Evolutionary conservation across 2,113 vertebrate genomes (phyloP).

Genomic region (Macrotus californicus): DNA sequence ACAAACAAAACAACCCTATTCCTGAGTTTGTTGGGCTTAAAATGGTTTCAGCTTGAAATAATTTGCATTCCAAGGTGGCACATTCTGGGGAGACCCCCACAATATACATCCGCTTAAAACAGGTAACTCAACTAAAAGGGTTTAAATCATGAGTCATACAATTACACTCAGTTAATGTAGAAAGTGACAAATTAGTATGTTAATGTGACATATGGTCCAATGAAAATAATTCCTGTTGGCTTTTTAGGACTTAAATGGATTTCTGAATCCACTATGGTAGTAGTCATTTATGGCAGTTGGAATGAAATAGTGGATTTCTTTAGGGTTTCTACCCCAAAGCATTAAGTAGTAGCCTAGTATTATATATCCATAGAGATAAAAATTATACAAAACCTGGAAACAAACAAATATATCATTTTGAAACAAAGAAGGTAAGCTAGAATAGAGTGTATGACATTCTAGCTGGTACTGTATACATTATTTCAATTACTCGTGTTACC

Average conservation of each 20-base stretch:
- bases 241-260: conserved; percentile 19
- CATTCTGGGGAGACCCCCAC: not conserved
- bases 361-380: conserved; percentile 79
- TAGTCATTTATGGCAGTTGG: conserved; percentile 61
- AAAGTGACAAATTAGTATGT: not conserved
- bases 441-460: conserved; percentile 77
- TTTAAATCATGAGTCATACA: not conserved
- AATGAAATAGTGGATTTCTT: conserved; percentile 82
- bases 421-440: conserved; percentile 81
- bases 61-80: not conserved
- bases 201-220: conserved; percentile 20
- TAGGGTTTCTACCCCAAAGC: conserved; percentile 81
- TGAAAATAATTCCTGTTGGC: conserved; percentile 38
- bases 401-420: conserved; percentile 86
- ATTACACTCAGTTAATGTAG: not conserved
- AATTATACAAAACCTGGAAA: conserved; percentile 82
- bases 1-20: not conserved
- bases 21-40: not conserved
- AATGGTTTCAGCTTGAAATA: not conserved
- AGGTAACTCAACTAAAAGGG: not conserved
- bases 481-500: conserved; percentile 79
- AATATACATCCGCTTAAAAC: not conserved
- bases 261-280: not conserved
- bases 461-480: conserved; percentile 71
- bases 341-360: conserved; percentile 81